phyloP scores from a whole-genome alignment of 2,797 vertebrate species.

The Bryconaethiops microstoma region DNA sequence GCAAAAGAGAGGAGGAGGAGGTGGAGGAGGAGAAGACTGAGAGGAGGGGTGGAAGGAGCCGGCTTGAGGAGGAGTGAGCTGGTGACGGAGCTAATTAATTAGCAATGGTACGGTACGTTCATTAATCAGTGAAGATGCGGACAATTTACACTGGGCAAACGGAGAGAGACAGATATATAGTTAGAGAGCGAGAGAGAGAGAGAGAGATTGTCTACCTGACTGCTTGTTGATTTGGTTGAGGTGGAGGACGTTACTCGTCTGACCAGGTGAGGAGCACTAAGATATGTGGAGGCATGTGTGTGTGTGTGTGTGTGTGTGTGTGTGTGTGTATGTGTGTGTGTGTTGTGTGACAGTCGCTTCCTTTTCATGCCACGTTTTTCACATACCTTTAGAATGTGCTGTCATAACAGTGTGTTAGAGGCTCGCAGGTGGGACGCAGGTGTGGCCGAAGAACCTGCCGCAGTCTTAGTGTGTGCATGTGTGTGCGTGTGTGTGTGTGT shows the following conservation, averaged over 20 bases:
- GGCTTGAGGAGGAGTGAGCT: conserved; percentile 65
- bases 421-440: conserved; percentile 53
- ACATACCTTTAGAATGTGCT: background rate
- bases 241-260: conserved; percentile 17
- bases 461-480: conserved; percentile 43
- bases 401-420: background rate
- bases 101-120: conserved; percentile 74
- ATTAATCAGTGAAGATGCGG: conserved; percentile 62
- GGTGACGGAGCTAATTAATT: conserved; percentile 69
- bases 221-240: conserved; percentile 16
- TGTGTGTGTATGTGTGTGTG: background rate
- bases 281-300: conserved; percentile 1
- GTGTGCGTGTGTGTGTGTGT: conserved; percentile 14
- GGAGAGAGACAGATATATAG: conserved; percentile 14
- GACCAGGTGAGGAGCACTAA: conserved; percentile 41
- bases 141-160: conserved; percentile 28
- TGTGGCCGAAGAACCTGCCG: conserved; percentile 58
- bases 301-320: background rate
- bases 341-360: background rate
- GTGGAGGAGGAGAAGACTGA: conserved; percentile 55
- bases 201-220: conserved; percentile 25
- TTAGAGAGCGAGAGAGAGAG: conserved; percentile 13
- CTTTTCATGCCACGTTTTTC: background rate
- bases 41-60: conserved; percentile 67
- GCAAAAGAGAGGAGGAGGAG: conserved; percentile 54